Evolutionary conservation across 2,113 vertebrate species (phyloP).

Genomic region (Halichoerus grypus): DNA sequence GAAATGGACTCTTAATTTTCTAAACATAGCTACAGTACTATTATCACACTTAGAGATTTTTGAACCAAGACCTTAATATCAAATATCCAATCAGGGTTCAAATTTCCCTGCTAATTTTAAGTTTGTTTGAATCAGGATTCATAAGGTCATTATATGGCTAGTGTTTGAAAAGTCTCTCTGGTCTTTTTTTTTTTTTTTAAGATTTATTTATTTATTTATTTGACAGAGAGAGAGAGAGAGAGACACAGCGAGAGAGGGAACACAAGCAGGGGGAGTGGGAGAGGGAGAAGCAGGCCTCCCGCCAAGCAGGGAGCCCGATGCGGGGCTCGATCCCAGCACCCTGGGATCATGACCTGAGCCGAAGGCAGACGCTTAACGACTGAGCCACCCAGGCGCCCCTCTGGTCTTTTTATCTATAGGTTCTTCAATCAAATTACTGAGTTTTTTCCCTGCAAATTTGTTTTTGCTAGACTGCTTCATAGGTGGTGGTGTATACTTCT

Average conservation of each 20-base stretch:
- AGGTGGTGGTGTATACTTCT: neutral
- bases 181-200: neutral
- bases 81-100: neutral
- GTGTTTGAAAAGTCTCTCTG: constrained; percentile 8
- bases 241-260: too few species aligned
- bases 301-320: too few species aligned
- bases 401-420: neutral
- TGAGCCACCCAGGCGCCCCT: too few species aligned
- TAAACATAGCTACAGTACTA: neutral
- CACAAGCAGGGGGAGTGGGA: too few species aligned
- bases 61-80: neutral
- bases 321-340: too few species aligned
- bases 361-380: too few species aligned
- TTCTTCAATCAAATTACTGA: neutral
- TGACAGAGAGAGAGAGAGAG: too few species aligned
- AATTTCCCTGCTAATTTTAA: constrained; percentile 16
- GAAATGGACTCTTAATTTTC: neutral
- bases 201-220: too few species aligned
- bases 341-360: too few species aligned
- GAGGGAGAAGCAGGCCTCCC: too few species aligned
- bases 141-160: neutral
- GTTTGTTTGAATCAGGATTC: constrained; percentile 17
- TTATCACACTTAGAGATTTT: neutral
- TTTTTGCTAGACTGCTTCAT: neutral
- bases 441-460: neutral